Evolutionary conservation across 2,113 vertebrate genomes (phyloP).

Genomic region (Nycticebus coucang): DNA sequence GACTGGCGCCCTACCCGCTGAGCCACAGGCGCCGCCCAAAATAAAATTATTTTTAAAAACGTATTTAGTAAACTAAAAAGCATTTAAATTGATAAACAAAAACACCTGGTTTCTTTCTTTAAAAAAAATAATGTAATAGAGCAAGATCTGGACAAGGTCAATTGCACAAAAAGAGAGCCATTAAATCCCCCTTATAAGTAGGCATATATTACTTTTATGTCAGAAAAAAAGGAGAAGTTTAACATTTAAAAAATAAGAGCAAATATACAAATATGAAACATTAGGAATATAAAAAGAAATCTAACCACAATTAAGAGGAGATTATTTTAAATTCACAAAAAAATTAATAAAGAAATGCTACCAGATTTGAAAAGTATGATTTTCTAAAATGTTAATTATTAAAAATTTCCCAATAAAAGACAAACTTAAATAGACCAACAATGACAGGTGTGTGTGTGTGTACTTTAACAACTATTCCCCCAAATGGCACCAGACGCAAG

Average conservation of each 20-base stretch:
- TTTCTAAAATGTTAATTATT: neutral
- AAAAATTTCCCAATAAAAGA: neutral
- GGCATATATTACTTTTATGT: neutral
- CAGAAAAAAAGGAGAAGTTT: neutral
- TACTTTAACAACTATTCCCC: neutral
- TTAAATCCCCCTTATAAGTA: neutral
- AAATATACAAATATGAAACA: neutral
- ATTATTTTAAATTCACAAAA: neutral
- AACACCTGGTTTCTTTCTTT: neutral
- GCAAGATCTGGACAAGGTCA: constrained; percentile 3
- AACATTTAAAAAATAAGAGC: neutral
- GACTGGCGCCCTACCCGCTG: no score
- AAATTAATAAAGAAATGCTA: neutral
- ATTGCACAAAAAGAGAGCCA: neutral
- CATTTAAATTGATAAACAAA: constrained; percentile 21
- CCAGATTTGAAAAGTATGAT: constrained; percentile 21
- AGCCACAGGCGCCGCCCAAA: no score
- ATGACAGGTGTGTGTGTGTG: neutral
- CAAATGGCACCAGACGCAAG: neutral
- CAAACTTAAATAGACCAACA: neutral
- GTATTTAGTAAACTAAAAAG: constrained; percentile 19
- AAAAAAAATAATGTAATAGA: neutral
- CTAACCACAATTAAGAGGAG: neutral
- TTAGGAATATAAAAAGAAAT: constrained; percentile 10
- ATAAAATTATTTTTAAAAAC: neutral